Evolutionary conservation across 2,888 invertebrate species (phyloP).

Genomic region (Xanthorhoe designata): DNA sequence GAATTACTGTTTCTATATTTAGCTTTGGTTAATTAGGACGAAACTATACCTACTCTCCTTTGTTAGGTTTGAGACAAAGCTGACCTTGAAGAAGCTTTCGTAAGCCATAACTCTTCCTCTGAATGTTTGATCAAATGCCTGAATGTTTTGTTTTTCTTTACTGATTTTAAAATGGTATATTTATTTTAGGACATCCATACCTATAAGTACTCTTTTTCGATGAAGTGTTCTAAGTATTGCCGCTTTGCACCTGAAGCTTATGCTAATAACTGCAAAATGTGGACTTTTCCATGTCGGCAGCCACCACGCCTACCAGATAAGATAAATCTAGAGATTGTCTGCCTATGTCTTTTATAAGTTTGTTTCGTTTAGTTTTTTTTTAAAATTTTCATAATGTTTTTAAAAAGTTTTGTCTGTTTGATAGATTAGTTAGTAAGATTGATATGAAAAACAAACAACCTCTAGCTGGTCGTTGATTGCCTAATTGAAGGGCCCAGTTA

Average conservation of each 20-base stretch:
- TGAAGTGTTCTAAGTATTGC: too few species aligned
- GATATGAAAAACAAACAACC: slow-evolving; percentile 45
- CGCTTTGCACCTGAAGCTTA: too few species aligned
- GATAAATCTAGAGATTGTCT: too few species aligned
- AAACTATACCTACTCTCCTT: slow-evolving; percentile 33
- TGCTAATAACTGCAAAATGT: too few species aligned
- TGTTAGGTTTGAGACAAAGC: slow-evolving; percentile 44
- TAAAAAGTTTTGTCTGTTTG: background rate
- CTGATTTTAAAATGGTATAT: too few species aligned
- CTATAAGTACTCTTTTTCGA: too few species aligned
- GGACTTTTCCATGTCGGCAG: too few species aligned
- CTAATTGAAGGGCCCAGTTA: slow-evolving; percentile 49
- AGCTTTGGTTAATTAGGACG: slow-evolving; percentile 45
- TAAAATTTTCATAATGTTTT: background rate
- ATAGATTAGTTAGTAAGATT: slow-evolving; percentile 2
- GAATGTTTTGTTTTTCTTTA: too few species aligned
- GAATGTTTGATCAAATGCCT: background rate
- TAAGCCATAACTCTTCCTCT: background rate
- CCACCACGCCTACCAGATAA: too few species aligned
- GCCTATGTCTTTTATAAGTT: background rate
- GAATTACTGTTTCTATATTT: slow-evolving; percentile 57
- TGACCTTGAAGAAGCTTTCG: slow-evolving; percentile 37
- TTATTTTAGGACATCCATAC: too few species aligned
- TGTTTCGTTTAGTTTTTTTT: background rate
- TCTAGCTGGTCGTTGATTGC: slow-evolving; percentile 40